Base-by-base conservation (phyloP, 2,113 vertebrate genomes). In the Cyanocitta stelleri region DNA sequence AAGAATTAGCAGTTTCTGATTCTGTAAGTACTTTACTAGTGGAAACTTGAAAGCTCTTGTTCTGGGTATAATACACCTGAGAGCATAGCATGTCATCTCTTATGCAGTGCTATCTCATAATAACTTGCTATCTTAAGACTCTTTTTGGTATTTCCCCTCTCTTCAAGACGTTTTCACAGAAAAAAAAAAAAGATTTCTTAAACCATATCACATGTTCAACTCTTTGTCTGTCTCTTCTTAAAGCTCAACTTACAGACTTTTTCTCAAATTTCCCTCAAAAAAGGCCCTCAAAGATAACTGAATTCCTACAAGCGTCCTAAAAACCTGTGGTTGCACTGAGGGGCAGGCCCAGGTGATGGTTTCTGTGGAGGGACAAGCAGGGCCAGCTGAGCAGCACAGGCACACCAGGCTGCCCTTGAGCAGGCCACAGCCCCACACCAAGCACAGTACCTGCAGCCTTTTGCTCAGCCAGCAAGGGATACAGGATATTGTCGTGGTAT, bases 401-500 rank as follows among this genome's bases (percentile, higher is more conserved):
- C 5, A 58, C 44, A 64, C 4, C 30, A 72, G 61, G 19, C 11
- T 4, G 67, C 33, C 82, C 79, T 26, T 8, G 19, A 19, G 13
- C 62, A 35, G 0, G 0, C 58, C 26, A n/a, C 0, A 67, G 78
- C 18, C 32, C 39, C 56, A 39, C 29, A 39, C 2, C 64, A 56
- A 33, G 58, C 1, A 30, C 5, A 1, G 23, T 4, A 39, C 55
- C 46, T 33, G 41, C 30, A 37, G 77, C 24, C 58, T 69, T 51
- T 46, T 54, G 21, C 62, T 85, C 54, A 82, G 52, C 56, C 85
- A 93, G 55, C 22, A 46, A 63, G 62, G 20, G 30, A 63, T 9
- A 58, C 0, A 0, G 61, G 75, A 27, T 21, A 56, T 44, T 20
- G 22, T 16, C 1, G 1, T 14, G 63, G 24, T 9, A n/a, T 16